Evolutionary conservation across 2,888 invertebrate genomes (phyloP).

Genomic region (Melanophora roralis): DNA sequence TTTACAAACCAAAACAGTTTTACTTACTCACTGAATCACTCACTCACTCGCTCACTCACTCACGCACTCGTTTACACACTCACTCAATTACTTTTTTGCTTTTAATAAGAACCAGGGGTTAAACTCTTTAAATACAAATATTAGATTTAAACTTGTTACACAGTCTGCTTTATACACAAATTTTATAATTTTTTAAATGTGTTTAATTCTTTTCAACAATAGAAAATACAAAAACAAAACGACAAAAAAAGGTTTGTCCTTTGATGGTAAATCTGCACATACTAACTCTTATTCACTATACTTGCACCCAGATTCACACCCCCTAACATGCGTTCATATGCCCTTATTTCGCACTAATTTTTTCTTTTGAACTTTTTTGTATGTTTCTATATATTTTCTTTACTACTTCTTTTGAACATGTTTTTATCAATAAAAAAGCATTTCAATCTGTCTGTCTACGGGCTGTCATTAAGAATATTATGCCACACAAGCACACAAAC

Average conservation of each 20-base stretch:
- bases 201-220: not conserved
- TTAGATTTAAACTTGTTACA: no score
- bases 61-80: no score
- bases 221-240: not conserved
- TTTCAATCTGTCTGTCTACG: not conserved
- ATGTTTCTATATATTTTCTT: not conserved
- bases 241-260: slow-evolving; percentile 19
- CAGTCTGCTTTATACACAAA: no score
- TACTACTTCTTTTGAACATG: not conserved
- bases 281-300: not conserved
- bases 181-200: no score
- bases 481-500: not conserved
- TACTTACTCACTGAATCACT: no score
- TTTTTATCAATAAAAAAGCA: not conserved
- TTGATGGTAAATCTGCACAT: not conserved
- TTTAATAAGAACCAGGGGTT: no score
- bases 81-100: no score
- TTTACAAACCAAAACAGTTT: no score
- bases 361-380: not conserved
- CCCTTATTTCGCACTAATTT: not conserved
- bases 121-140: no score
- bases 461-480: not conserved
- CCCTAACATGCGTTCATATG: no score
- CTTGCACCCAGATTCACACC: no score
- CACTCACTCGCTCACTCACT: no score